Percentiles rank a stretch among this genome's conserved stretches.
Evolutionary conservation across 2,888 invertebrate genomes (phyloP).

Genomic region (Zaprionus lineosus): DNA sequence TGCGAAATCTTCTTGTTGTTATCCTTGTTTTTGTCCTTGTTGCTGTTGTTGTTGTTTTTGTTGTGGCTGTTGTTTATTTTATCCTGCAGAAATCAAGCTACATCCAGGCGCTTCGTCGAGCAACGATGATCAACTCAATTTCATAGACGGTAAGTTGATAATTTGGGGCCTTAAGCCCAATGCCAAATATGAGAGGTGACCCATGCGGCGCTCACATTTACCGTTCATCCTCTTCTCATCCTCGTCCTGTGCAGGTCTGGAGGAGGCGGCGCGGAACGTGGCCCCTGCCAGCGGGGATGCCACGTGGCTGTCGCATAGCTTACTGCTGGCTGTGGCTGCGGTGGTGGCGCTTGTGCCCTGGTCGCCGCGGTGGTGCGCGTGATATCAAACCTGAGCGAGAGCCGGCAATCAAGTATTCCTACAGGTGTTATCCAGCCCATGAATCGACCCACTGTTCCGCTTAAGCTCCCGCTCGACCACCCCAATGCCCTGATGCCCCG

Average conservation of each 20-base stretch:
- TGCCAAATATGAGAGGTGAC: too few relatives aligned
- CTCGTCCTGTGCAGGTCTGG: constrained; percentile 58
- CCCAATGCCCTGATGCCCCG: neutral
- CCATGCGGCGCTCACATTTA: too few relatives aligned
- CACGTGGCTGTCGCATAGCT: constrained; percentile 20
- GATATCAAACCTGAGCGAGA: constrained; percentile 67
- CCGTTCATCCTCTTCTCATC: neutral
- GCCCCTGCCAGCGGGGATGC: constrained; percentile 34
- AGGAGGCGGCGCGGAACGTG: constrained; percentile 65
- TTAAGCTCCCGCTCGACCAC: constrained; percentile 40
- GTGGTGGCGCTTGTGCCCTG: constrained; percentile 21
- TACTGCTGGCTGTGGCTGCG: constrained; percentile 8
- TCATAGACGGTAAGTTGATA: constrained; percentile 70
- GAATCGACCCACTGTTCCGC: constrained; percentile 29
- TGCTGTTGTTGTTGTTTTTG: too few relatives aligned
- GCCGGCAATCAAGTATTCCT: constrained; percentile 76
- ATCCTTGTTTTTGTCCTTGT: neutral
- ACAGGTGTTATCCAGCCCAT: constrained; percentile 59
- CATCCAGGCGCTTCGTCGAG: constrained; percentile 81
- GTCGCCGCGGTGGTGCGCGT: constrained; percentile 50
- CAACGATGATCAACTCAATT: constrained; percentile 82
- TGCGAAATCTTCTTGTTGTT: neutral
- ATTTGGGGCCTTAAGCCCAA: neutral
- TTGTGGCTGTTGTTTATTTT: neutral
- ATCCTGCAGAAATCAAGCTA: constrained; percentile 82